phyloP scores from a whole-genome alignment of 92 coral and sea anemone genomes.

The Zoanthus solanderi region DNA sequence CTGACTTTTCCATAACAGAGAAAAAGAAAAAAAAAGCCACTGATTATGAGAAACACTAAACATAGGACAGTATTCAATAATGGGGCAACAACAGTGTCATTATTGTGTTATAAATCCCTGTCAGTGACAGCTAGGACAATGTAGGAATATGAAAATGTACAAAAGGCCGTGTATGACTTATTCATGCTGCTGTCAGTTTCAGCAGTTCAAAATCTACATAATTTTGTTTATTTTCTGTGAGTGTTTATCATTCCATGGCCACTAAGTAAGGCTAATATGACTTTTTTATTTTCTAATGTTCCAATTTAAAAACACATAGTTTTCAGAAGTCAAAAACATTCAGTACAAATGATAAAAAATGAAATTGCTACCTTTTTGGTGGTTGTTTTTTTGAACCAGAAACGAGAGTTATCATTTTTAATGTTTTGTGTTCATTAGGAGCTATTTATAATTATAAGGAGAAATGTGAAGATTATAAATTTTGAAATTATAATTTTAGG shows the following conservation, averaged over 20 bases:
- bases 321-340: conserved; percentile 13
- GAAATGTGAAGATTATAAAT: too few species aligned
- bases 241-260: conserved; percentile 6
- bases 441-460: too few species aligned
- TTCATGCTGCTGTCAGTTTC: too few species aligned
- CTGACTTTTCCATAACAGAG: too few species aligned
- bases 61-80: too few species aligned
- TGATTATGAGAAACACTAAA: too few species aligned
- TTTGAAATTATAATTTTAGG: too few species aligned
- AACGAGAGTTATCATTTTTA: background rate
- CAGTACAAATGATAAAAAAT: background rate
- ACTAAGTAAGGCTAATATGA: conserved; percentile 19
- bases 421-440: background rate
- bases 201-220: background rate
- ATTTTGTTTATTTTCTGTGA: conserved; percentile 6
- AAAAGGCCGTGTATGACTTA: conserved; percentile 13
- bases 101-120: too few species aligned
- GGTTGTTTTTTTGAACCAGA: conserved; percentile 6
- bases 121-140: background rate
- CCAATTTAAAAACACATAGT: background rate
- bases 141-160: background rate
- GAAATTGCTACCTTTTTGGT: background rate
- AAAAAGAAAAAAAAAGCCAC: too few species aligned
- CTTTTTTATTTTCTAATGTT: conserved; percentile 1
- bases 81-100: too few species aligned